phyloP scores from a whole-genome alignment of 2,113 vertebrate species.

The Hydropotes inermis region DNA sequence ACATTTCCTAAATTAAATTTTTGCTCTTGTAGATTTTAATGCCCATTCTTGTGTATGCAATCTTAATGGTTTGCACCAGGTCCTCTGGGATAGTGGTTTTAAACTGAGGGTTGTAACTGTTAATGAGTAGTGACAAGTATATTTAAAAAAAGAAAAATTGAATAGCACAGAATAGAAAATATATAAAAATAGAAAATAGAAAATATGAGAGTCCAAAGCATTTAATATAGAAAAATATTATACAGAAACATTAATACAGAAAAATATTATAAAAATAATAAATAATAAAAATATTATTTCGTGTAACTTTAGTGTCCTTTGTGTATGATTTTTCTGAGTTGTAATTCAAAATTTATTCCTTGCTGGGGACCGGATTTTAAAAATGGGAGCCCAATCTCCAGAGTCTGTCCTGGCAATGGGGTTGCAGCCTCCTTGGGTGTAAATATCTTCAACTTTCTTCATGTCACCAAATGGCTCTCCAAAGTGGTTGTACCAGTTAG shows the following conservation, averaged over 20 bases:
- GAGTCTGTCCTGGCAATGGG: neutral
- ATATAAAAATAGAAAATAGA: neutral
- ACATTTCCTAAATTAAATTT: neutral
- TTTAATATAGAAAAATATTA: neutral
- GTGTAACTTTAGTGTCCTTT: accelerated
- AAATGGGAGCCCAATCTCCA: accelerated
- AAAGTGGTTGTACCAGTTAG: neutral
- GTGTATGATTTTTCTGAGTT: neutral
- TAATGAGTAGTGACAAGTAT: neutral
- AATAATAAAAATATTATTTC: no score
- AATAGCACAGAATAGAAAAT: neutral
- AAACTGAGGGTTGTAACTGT: neutral
- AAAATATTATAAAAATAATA: neutral
- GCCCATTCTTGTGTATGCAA: neutral
- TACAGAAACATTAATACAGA: neutral
- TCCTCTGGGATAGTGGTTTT: neutral
- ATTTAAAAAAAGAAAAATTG: neutral
- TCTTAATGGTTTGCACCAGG: neutral
- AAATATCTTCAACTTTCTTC: accelerated
- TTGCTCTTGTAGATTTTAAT: neutral
- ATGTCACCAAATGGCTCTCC: neutral
- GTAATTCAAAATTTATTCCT: no score
- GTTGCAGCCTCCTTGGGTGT: accelerated
- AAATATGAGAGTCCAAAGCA: neutral
- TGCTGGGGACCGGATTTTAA: neutral